Conservation (phyloP, 2,113 vertebrate species). For the Nothoprocta pentlandii region DNA sequence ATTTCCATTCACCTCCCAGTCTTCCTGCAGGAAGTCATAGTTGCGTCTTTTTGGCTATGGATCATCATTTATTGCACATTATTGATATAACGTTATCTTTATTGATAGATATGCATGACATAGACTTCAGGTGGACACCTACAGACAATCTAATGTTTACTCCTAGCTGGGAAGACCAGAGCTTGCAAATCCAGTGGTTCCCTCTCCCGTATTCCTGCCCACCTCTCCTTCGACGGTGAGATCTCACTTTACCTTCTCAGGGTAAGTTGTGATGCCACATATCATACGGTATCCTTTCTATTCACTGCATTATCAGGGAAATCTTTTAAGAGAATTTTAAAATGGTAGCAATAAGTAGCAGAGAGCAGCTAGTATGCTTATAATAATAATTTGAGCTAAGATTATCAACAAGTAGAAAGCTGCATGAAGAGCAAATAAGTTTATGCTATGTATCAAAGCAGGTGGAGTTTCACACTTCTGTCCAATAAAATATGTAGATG, state of each 20-base stretch:
- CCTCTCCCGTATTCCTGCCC: fast-evolving
- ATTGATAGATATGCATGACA: no score
- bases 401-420: neutral
- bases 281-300: no score
- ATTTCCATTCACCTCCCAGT: neutral
- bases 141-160: neutral
- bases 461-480: neutral
- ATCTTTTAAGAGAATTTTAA: neutral
- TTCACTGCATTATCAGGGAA: fast-evolving
- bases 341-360: neutral
- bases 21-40: neutral
- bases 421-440: neutral
- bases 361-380: neutral
- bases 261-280: neutral
- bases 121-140: neutral
- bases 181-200: neutral
- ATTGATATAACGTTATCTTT: neutral
- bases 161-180: neutral
- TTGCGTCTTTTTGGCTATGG: fast-evolving
- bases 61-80: neutral
- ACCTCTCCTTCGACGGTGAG: fast-evolving
- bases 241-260: neutral
- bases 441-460: neutral
- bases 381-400: neutral
- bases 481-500: neutral